These are phyloP conservation scores for Halocynthia aurantium DNA, from an alignment of 23 tunicate genomes.

Conservation along the genomic window DNA sequence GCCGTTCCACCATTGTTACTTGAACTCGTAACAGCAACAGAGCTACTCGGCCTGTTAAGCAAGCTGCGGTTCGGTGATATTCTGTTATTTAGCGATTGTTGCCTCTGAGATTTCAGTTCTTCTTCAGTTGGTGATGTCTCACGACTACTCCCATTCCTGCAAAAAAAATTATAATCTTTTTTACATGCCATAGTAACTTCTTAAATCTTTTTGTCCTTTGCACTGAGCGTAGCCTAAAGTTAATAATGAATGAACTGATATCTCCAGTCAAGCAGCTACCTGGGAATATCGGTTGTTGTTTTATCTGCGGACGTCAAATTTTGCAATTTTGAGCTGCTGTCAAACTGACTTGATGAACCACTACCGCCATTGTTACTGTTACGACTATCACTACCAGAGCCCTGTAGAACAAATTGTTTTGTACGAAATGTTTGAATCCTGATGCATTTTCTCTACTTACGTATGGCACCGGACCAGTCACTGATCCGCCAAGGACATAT, in stretches of 20 bases:
- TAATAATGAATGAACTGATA: no score
- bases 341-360: not conserved
- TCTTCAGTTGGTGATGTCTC: constrained; percentile 28
- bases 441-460: not conserved
- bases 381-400: not conserved
- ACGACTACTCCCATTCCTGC: constrained; percentile 7
- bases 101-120: not conserved
- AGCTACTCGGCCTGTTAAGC: not conserved
- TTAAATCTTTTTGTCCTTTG: no score
- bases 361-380: not conserved
- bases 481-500: constrained; percentile 17
- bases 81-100: not conserved
- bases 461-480: not conserved
- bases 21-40: not conserved
- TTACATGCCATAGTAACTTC: no score
- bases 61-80: not conserved
- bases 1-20: no score
- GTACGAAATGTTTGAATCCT: not conserved
- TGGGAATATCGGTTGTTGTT: no score
- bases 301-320: no score
- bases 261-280: no score
- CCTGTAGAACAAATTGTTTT: not conserved
- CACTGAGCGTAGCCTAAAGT: no score
- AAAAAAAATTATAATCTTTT: not conserved
- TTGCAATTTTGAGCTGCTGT: no score